phyloP scores from a whole-genome alignment of 1,140 invertebrate genomes.

The Drosophila tristis region DNA sequence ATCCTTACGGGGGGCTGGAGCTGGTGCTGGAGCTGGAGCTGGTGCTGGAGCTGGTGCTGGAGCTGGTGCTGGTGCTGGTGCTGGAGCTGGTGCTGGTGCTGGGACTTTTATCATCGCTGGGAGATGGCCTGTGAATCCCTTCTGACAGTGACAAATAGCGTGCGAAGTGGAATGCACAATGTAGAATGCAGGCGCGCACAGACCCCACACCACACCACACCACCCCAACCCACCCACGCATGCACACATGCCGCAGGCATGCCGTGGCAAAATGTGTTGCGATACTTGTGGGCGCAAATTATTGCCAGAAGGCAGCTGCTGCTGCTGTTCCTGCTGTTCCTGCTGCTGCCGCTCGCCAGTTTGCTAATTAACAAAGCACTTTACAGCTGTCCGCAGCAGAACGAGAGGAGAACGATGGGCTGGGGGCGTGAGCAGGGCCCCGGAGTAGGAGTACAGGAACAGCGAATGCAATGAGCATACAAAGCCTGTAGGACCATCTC shows the following conservation, averaged over 20 bases:
- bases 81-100: too few relatives aligned
- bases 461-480: slow-evolving; percentile 48
- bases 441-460: background rate
- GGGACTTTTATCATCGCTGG: too few relatives aligned
- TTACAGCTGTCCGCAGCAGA: slow-evolving; percentile 52
- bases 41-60: too few relatives aligned
- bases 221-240: slow-evolving; percentile 3
- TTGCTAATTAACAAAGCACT: slow-evolving; percentile 82
- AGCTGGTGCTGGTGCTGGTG: too few relatives aligned
- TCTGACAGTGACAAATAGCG: too few relatives aligned
- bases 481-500: slow-evolving; percentile 48
- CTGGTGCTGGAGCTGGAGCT: too few relatives aligned
- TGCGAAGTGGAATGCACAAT: slow-evolving; percentile 60
- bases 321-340: slow-evolving; percentile 14
- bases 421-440: too few relatives aligned
- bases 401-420: background rate
- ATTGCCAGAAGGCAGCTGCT: slow-evolving; percentile 66
- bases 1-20: too few relatives aligned
- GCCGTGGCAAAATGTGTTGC: slow-evolving; percentile 71
- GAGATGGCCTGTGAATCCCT: too few relatives aligned
- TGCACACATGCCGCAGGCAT: slow-evolving; percentile 30
- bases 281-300: slow-evolving; percentile 81
- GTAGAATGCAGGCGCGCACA: slow-evolving; percentile 56
- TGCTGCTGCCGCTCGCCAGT: slow-evolving; percentile 45
- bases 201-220: background rate